Percentiles rank a stretch among this genome's conserved stretches.
phyloP scores from a whole-genome alignment of 2,888 invertebrate genomes.

The Drosophila testacea region DNA sequence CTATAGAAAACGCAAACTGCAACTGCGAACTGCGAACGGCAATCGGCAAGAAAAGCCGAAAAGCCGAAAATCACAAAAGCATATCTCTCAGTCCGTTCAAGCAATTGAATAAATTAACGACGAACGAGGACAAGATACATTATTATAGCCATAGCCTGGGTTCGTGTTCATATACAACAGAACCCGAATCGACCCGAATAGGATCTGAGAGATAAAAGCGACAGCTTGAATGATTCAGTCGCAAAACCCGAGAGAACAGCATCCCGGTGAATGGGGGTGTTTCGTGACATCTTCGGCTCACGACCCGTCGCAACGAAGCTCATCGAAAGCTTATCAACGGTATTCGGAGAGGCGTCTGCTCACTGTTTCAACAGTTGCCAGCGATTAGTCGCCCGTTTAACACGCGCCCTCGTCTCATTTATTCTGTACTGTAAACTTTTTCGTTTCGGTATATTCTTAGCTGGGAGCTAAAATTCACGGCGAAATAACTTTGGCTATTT shows the following conservation, averaged over 20 bases:
- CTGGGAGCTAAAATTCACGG: constrained; percentile 79
- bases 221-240: background rate
- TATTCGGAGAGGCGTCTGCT: constrained; percentile 54
- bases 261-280: background rate
- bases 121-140: background rate
- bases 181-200: background rate
- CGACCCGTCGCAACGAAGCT: constrained; percentile 1
- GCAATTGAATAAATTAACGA: background rate
- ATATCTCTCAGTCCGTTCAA: background rate
- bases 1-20: background rate
- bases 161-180: no score
- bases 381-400: constrained; percentile 75
- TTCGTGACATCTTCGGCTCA: constrained; percentile 25
- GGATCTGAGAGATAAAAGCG: background rate
- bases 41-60: background rate
- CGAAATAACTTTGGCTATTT: constrained; percentile 83
- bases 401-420: constrained; percentile 33
- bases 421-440: background rate
- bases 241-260: background rate
- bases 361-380: constrained; percentile 75
- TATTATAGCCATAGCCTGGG: background rate
- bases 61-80: background rate
- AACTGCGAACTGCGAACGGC: background rate
- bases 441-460: constrained; percentile 53
- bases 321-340: constrained; percentile 36